phyloP scores from a whole-genome alignment of 2,888 invertebrate species.

The Tromatobia lineatoria region DNA sequence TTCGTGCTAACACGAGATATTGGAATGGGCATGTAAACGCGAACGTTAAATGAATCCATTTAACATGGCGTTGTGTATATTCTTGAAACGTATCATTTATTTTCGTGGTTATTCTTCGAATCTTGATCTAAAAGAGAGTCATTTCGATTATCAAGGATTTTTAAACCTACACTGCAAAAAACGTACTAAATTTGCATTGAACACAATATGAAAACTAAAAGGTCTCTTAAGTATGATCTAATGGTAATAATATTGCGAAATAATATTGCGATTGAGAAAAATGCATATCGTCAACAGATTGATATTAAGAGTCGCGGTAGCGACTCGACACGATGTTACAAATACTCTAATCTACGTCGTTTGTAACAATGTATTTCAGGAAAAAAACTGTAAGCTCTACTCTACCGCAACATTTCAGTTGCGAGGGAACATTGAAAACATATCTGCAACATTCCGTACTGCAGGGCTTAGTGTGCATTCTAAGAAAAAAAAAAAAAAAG shows the following conservation, averaged over 20 bases:
- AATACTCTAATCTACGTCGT: too few species aligned
- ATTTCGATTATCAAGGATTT: neutral
- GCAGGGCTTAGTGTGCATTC: neutral
- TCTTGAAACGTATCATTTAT: neutral
- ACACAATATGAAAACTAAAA: too few species aligned
- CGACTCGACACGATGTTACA: too few species aligned
- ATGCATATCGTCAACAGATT: neutral
- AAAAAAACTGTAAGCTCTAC: neutral
- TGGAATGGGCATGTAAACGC: slow-evolving; percentile 52
- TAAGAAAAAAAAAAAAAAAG: neutral
- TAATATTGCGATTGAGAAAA: neutral
- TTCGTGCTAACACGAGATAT: slow-evolving; percentile 58
- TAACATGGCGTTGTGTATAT: slow-evolving; percentile 10
- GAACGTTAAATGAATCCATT: slow-evolving; percentile 43
- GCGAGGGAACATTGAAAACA: neutral
- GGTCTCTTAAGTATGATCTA: too few species aligned
- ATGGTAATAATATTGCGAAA: too few species aligned
- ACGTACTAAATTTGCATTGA: neutral
- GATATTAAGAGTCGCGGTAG: too few species aligned
- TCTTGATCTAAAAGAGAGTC: neutral
- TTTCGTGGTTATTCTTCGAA: neutral
- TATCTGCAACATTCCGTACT: neutral
- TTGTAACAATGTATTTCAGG: too few species aligned
- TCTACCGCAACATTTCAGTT: neutral
- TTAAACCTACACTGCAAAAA: neutral